These are phyloP conservation scores for Cactoblastis cactorum DNA, from an alignment of 2,888 invertebrate species.

Conservation along the genomic window DNA sequence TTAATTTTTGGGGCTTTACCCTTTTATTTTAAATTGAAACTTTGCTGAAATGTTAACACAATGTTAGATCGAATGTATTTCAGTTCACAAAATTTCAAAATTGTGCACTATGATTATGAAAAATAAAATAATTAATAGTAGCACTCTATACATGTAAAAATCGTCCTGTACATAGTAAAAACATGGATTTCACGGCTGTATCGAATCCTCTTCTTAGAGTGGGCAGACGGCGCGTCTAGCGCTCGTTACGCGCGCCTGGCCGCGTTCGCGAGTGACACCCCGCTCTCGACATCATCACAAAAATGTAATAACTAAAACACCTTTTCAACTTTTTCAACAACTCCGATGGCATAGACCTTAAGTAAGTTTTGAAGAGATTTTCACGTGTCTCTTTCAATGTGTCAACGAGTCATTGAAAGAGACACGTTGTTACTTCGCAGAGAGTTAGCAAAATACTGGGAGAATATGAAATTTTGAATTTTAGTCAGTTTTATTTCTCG, in stretches of 20 bases:
- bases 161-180: not conserved
- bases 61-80: no score
- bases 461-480: no score
- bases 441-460: no score
- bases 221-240: constrained; percentile 39
- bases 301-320: constrained; percentile 63
- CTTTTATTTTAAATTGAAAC: no score
- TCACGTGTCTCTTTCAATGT: not conserved
- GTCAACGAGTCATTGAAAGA: constrained; percentile 3
- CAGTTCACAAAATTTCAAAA: no score
- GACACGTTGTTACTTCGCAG: not conserved
- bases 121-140: no score
- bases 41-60: no score
- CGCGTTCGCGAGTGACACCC: constrained; percentile 66
- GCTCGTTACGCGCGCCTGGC: constrained; percentile 71
- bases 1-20: no score
- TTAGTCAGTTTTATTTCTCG: no score
- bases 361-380: constrained; percentile 10
- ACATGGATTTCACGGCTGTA: not conserved
- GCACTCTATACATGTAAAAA: no score
- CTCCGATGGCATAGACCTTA: constrained; percentile 9
- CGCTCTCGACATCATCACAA: constrained; percentile 58
- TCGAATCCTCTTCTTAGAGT: constrained; percentile 21
- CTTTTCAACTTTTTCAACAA: constrained; percentile 54
- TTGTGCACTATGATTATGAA: no score